phyloP scores from a whole-genome alignment of 2,888 invertebrate genomes.

The Amiota communis region DNA sequence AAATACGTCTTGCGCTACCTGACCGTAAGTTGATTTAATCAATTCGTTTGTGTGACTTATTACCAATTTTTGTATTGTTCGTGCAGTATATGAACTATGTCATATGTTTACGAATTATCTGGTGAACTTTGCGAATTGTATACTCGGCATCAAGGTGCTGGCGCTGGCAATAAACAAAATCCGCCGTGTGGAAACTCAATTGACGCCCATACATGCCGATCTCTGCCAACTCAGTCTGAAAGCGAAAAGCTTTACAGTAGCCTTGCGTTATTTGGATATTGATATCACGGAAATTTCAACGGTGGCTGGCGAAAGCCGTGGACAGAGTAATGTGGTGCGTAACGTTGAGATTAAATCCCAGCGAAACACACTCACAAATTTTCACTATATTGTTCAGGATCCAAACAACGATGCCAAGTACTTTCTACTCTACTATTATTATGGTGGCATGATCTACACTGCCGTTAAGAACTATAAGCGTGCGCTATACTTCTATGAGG shows the following conservation, averaged over 20 bases:
- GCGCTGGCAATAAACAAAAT: constrained; percentile 90
- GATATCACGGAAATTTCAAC: constrained; percentile 92
- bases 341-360: background rate
- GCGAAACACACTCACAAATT: background rate
- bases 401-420: constrained; percentile 79
- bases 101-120: constrained; percentile 87
- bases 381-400: constrained; percentile 74
- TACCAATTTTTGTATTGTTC: background rate
- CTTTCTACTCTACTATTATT: constrained; percentile 95
- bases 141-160: constrained; percentile 87
- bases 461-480: constrained; percentile 93
- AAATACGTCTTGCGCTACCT: constrained; percentile 89
- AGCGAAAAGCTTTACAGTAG: constrained; percentile 93
- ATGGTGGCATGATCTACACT: constrained; percentile 97
- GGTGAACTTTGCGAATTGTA: constrained; percentile 82
- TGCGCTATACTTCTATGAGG: constrained; percentile 96
- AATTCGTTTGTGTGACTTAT: background rate
- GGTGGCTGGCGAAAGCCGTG: constrained; percentile 72
- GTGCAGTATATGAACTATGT: constrained; percentile 90
- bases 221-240: constrained; percentile 92
- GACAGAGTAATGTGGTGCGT: constrained; percentile 53
- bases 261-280: constrained; percentile 88
- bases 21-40: constrained; percentile 56
- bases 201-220: constrained; percentile 95
- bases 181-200: constrained; percentile 88